Evolutionary conservation across 2,797 vertebrate genomes (phyloP), one percentile per base, ranked within the genome.

Genomic region (Pogonophryne albipinna): DNA sequence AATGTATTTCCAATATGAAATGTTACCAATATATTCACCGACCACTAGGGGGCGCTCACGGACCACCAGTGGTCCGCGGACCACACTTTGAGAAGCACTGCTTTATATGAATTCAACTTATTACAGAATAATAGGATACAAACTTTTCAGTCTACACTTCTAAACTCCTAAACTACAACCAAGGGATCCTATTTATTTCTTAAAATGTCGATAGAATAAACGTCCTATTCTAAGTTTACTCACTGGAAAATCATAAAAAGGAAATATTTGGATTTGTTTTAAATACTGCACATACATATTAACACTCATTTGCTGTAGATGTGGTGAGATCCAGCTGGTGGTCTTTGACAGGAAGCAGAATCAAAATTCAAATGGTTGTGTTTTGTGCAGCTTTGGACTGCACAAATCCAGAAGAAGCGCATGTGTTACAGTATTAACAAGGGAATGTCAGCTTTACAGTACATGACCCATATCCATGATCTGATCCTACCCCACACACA

Each of bases 391-490:
- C 20, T 71, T 51, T 6, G 14, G 1, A 62, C 14, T 20, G 10
- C 52, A 15, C 49, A 23, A 73, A 66, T 71, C n/a, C 14, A 59
- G 53, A 69, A 63, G 53, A 66, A 45, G 23, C 53, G 51, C 62
- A 66, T 69, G 51, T 66, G 60, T 63, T 13, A 50, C n/a, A 70
- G 71, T 71, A 81, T 76, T 71, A 84, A 64, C 47, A 66, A 60
- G 19, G 52, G 66, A 41, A 66, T 23, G 66, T 78, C 70, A 61
- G 81, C 62, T 77, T 71, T 74, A 44, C 34, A 38, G 34, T 38
- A 38, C 66, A 51, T 90, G 89, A 92, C 92, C 87, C 72, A 91
- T 64, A 91, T 91, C 63, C 79, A 80, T 59, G 61, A 72, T 55
- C 42, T 75, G 58, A 83, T 81, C 51, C 76, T 53, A 45, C 58